Evolutionary conservation across 2,113 vertebrate genomes (phyloP).

Genomic region (Xiphophorus couchianus): DNA sequence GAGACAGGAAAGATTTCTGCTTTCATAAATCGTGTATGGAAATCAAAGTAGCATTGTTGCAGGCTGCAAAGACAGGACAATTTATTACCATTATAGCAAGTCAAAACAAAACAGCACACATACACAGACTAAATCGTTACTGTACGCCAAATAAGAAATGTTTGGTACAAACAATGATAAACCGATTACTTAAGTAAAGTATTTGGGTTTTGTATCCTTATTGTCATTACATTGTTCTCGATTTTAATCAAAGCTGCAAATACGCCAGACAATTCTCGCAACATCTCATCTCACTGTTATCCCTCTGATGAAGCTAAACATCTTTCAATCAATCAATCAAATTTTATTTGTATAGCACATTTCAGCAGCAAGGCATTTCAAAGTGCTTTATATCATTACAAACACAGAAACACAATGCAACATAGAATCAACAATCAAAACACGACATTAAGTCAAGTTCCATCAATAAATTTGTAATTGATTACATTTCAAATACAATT

Average conservation of each 20-base stretch:
- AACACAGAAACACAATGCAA: too few species aligned
- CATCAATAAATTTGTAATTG: too few species aligned
- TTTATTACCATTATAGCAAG: background rate
- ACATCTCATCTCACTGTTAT: background rate
- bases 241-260: background rate
- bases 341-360: too few species aligned
- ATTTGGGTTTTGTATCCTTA: background rate
- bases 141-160: background rate
- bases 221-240: background rate
- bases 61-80: background rate
- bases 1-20: background rate
- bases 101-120: background rate
- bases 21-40: conserved; percentile 7
- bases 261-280: too few species aligned
- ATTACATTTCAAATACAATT: too few species aligned
- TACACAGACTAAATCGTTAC: background rate
- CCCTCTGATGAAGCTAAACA: too few species aligned
- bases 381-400: too few species aligned
- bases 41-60: background rate
- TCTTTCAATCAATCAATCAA: too few species aligned
- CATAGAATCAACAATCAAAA: too few species aligned
- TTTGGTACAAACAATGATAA: background rate
- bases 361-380: too few species aligned
- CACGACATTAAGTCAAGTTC: too few species aligned
- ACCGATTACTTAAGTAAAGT: background rate